phyloP scores from a whole-genome alignment of 1,140 invertebrate genomes.

The Potamilus streckersoni region DNA sequence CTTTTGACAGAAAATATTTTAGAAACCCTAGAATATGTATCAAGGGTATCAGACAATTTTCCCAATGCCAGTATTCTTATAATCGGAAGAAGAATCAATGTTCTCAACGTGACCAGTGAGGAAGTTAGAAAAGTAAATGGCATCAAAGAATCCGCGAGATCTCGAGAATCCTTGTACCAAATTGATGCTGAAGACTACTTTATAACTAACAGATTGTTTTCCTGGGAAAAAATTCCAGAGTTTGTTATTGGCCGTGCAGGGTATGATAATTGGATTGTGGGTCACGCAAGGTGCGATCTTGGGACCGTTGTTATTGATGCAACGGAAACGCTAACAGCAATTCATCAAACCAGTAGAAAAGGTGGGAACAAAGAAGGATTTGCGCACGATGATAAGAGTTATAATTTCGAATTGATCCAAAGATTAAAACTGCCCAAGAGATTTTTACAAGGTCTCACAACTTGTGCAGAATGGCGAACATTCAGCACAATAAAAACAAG shows the following conservation, averaged over 20 bases:
- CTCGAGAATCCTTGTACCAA: slow-evolving; percentile 18
- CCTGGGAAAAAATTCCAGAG: slow-evolving; percentile 34
- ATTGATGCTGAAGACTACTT: slow-evolving; percentile 41
- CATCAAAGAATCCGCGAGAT: slow-evolving; percentile 3
- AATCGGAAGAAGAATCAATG: slow-evolving; percentile 27
- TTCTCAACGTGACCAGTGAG: slow-evolving; percentile 15
- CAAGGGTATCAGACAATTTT: slow-evolving; percentile 5
- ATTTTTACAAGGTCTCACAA: no score
- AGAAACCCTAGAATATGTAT: slow-evolving; percentile 13
- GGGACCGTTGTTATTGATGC: slow-evolving; percentile 25
- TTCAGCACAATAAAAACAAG: no score
- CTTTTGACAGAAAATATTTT: slow-evolving; percentile 27
- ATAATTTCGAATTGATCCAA: slow-evolving; percentile 17
- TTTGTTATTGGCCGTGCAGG: slow-evolving; percentile 36
- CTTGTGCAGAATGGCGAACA: no score
- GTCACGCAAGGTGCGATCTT: slow-evolving; percentile 21
- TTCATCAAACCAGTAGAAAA: slow-evolving; percentile 27
- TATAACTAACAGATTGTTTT: slow-evolving; percentile 30
- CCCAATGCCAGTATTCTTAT: slow-evolving; percentile 12
- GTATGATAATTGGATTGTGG: slow-evolving; percentile 44
- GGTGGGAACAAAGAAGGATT: slow-evolving; percentile 26
- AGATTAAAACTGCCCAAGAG: no score
- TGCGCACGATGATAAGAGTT: slow-evolving; percentile 2
- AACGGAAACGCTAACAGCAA: slow-evolving; percentile 11
- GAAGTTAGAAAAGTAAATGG: slow-evolving; percentile 4